These are phyloP conservation scores for zebrafish (Danio rerio) DNA, from an alignment of 2,113 vertebrate species.

Conservation along the genomic window DNA sequence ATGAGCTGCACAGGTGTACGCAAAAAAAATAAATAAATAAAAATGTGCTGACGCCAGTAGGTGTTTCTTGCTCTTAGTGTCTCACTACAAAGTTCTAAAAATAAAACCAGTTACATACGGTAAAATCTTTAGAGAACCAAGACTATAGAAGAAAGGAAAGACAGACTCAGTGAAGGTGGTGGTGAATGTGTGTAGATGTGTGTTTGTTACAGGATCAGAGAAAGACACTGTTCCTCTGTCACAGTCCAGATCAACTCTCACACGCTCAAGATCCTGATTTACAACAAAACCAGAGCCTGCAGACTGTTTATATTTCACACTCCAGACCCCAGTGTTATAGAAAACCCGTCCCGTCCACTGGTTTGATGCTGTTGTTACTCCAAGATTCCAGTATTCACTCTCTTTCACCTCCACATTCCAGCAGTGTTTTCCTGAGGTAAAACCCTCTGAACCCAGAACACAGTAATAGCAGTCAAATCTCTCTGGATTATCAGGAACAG, in stretches of 20 bases:
- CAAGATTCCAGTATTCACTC: conserved; percentile 33
- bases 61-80: too few species aligned
- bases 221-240: too few species aligned
- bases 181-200: too few species aligned
- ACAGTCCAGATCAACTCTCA: too few species aligned
- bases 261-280: not conserved
- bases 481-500: too few species aligned
- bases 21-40: too few species aligned
- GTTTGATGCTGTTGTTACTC: conserved; percentile 31
- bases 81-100: too few species aligned
- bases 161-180: too few species aligned
- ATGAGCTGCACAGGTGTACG: too few species aligned
- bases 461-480: not conserved
- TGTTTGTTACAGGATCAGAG: too few species aligned
- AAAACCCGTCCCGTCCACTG: conserved; percentile 2
- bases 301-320: not conserved
- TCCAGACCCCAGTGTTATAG: conserved; percentile 8
- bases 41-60: too few species aligned
- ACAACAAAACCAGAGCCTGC: not conserved
- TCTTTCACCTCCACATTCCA: not conserved
- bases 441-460: conserved; percentile 24
- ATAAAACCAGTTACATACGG: too few species aligned
- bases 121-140: not conserved
- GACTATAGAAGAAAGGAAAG: conserved; percentile 10
- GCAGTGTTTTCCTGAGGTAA: not conserved